Conservation (phyloP, 2,888 invertebrate species). For the Heliothis peltigera region DNA sequence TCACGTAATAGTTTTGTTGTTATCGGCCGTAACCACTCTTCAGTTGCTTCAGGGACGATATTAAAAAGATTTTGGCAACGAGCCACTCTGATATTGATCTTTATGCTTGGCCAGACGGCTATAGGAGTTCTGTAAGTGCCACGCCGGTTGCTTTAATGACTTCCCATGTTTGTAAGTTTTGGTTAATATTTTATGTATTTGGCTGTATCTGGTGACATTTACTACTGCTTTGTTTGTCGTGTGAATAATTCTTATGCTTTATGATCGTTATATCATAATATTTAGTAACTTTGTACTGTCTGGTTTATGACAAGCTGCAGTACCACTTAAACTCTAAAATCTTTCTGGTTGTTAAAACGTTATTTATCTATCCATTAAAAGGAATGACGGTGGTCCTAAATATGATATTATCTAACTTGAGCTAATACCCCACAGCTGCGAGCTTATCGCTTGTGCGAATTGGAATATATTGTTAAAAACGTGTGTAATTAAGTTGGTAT, state of each 20-base stretch:
- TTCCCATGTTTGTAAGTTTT: constrained; percentile 87
- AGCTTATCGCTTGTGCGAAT: constrained; percentile 80
- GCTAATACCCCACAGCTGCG: constrained; percentile 83
- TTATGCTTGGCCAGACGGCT: constrained; percentile 88
- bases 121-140: constrained; percentile 85
- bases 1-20: constrained; percentile 88
- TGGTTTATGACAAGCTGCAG: constrained; percentile 37
- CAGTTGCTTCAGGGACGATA: constrained; percentile 86
- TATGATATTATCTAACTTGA: constrained; percentile 73
- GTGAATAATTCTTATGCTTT: constrained; percentile 58
- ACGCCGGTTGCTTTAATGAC: constrained; percentile 87
- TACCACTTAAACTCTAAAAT: constrained; percentile 30
- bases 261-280: constrained; percentile 23
- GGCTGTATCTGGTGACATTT: constrained; percentile 75
- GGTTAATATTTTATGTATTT: constrained; percentile 81
- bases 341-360: constrained; percentile 51
- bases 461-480: constrained; percentile 82
- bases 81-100: constrained; percentile 89
- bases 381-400: constrained; percentile 72
- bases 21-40: constrained; percentile 86
- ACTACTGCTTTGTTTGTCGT: constrained; percentile 73
- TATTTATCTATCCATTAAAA: constrained; percentile 70
- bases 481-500: constrained; percentile 85
- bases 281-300: constrained; percentile 19
- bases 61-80: constrained; percentile 89